These are phyloP conservation scores for Brachyalestes nurse DNA, from an alignment of 2,797 vertebrate species.

Conservation along the genomic window DNA sequence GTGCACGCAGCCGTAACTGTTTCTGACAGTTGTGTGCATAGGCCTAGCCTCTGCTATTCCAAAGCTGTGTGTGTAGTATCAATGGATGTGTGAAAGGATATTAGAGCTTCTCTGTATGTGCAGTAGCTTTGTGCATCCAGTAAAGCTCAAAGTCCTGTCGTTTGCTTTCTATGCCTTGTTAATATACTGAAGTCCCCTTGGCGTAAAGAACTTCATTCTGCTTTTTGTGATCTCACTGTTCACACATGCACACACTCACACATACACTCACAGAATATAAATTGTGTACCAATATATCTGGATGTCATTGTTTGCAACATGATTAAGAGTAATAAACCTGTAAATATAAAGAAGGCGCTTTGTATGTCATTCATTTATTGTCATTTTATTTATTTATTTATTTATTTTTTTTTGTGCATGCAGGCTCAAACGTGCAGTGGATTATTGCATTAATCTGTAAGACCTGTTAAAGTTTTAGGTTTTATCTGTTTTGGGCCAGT, in stretches of 20 bases:
- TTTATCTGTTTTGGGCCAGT: too few species aligned
- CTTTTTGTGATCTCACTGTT: slow-evolving; percentile 75
- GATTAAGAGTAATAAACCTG: slow-evolving; percentile 82
- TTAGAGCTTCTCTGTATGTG: slow-evolving; percentile 48
- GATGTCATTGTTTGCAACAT: slow-evolving; percentile 87
- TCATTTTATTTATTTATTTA: too few species aligned
- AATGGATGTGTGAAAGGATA: slow-evolving; percentile 40
- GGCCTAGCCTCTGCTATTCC: slow-evolving; percentile 53
- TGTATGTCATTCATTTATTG: neutral
- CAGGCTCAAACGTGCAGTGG: neutral
- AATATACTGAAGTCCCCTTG: slow-evolving; percentile 74
- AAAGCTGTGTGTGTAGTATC: slow-evolving; percentile 54
- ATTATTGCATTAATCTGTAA: too few species aligned
- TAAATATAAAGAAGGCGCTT: slow-evolving; percentile 71
- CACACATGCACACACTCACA: slow-evolving; percentile 77
- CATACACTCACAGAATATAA: slow-evolving; percentile 71
- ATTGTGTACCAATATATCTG: slow-evolving; percentile 86
- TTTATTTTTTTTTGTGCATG: slow-evolving; percentile 36
- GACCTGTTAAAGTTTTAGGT: too few species aligned
- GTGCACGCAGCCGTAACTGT: slow-evolving; percentile 45
- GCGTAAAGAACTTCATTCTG: slow-evolving; percentile 74
- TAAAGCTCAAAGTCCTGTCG: slow-evolving; percentile 66
- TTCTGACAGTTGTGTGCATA: slow-evolving; percentile 42
- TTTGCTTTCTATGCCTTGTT: slow-evolving; percentile 81
- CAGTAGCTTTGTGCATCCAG: slow-evolving; percentile 53